phyloP scores from a whole-genome alignment of 2,113 vertebrate species.

The Atlantisia rogersi region DNA sequence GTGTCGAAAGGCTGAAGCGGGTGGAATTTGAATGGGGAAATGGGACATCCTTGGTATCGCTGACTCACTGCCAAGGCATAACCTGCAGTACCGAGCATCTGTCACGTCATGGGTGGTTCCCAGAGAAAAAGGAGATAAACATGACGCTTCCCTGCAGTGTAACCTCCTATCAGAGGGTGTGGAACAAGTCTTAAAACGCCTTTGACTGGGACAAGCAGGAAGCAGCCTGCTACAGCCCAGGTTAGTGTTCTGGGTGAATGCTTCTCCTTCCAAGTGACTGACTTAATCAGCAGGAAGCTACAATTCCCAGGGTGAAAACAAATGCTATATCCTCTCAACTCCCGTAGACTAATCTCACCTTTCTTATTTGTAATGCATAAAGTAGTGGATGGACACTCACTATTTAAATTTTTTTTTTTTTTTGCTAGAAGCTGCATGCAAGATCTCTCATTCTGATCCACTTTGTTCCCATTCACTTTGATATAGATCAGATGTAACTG shows the following conservation, averaged over 20 bases:
- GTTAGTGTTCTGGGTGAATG: not conserved
- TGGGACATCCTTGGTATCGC: not conserved
- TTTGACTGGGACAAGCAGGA: not conserved
- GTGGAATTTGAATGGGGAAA: not conserved
- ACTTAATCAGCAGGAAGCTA: not conserved
- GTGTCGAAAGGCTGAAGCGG: accelerated
- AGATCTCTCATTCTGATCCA: not conserved
- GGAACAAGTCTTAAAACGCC: not conserved
- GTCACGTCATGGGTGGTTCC: not conserved
- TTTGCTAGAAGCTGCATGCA: not conserved
- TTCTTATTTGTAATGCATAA: not conserved
- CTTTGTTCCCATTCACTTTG: not conserved
- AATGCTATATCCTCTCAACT: not conserved
- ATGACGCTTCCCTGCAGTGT: not conserved
- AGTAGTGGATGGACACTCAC: not conserved
- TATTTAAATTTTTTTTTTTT: not conserved
- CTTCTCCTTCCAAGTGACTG: not conserved
- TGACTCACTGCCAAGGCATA: not conserved
- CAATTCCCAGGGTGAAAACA: not conserved
- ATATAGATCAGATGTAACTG: not conserved
- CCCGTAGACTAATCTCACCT: not conserved
- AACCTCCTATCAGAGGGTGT: not conserved
- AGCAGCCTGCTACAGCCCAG: not conserved
- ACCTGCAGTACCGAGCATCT: not conserved
- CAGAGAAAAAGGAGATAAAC: not conserved